Evolutionary conservation across 2,113 vertebrate genomes (phyloP), one percentile per base, ranked within the genome.

Genomic region (Elephantulus edwardii): DNA sequence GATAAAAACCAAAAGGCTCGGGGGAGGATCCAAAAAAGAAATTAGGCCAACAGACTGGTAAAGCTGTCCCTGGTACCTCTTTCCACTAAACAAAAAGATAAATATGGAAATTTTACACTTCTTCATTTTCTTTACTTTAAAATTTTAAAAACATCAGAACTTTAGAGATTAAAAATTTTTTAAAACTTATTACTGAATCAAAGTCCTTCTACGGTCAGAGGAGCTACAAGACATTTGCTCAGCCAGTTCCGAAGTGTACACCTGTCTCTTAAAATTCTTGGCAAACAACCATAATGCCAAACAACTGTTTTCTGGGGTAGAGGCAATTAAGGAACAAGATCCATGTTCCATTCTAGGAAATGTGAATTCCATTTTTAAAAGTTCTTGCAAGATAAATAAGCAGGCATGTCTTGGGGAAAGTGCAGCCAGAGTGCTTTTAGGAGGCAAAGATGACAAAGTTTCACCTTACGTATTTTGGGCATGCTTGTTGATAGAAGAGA

Each of bases 21-120:
- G n/a, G 48, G 72, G 35, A 83, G 75, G 82, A 82, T 66, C 66
- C 35, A 74, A 89, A 90, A 94, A 79, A 78, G 75, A 91, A 78
- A 88, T 81, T 52, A 76, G 56, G 76, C 66, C 86, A 93, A 88
- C 58, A 92, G 44, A 88, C 35, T 83, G 48, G 44, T 66, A 86
- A 84, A 93, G 24, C 66, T 80, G 60, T 68, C 60, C 40, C 50
- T 82, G 20, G 5, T 54, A 52, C 84, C 38, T 88, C 48, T 58
- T 89, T n/a, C 40, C 76, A 87, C 28, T 79, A 62, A 72, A 89
- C 38, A 83, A 88, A 91, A 79, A 90, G 71, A 93, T 62, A 92
- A 86, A 62, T 52, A 38, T 26, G 42, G 86, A 85, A 92, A 89
- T n/a, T 83, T 68, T 58, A 94, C 19, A 92, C n/a, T 40, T 85